phyloP scores from a whole-genome alignment of 2,888 invertebrate species.

The Spisula subtruncata region DNA sequence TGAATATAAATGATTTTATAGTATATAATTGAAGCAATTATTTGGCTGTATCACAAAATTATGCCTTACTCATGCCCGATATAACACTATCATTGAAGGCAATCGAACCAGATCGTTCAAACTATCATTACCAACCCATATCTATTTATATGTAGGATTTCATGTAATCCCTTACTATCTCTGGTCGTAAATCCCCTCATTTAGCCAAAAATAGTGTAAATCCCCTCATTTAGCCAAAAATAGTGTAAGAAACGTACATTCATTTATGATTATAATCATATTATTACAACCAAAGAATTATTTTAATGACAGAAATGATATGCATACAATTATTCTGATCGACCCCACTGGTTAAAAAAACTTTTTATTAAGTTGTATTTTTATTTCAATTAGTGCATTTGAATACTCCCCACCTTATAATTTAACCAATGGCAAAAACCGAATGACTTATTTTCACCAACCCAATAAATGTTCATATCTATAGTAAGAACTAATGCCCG shows the following conservation, averaged over 20 bases:
- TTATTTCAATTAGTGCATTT: not conserved
- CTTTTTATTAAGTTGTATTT: not conserved
- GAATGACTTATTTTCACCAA: conserved; percentile 8
- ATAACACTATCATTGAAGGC: not conserved
- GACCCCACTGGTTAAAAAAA: not conserved
- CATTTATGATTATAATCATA: not conserved
- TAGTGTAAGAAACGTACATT: not conserved
- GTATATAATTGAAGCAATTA: no score
- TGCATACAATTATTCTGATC: no score
- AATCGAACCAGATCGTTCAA: conserved; percentile 14
- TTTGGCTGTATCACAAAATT: not conserved
- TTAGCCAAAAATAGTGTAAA: not conserved
- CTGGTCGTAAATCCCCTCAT: not conserved
- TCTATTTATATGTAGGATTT: not conserved
- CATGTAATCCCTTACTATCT: not conserved
- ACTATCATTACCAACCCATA: conserved; percentile 4
- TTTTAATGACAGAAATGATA: not conserved
- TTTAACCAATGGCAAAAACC: not conserved
- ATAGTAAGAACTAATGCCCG: not conserved
- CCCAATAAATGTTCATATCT: conserved; percentile 20
- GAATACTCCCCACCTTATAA: not conserved
- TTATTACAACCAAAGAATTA: not conserved
- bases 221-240: not conserved
- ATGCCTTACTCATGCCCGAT: conserved; percentile 10
- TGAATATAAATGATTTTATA: no score